phyloP scores from a whole-genome alignment of 2,888 invertebrate species.

The Ephialtes manifestator region DNA sequence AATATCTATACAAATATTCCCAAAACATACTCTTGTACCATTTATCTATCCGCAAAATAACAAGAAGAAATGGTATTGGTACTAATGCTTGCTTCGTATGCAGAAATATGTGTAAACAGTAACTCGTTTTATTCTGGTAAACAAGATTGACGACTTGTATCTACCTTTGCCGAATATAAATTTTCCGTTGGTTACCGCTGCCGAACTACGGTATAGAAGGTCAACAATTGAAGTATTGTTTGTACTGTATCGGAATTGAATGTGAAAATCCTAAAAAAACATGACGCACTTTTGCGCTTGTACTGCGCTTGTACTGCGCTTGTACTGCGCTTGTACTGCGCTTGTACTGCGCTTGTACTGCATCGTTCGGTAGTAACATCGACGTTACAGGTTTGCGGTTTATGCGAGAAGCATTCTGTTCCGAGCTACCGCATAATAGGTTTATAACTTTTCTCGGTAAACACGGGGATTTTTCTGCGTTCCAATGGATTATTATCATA shows the following conservation, averaged over 20 bases:
- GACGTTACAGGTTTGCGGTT: neutral
- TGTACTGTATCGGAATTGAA: neutral
- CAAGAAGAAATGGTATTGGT: neutral
- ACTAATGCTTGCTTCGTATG: neutral
- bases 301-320: no score
- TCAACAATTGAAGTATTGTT: neutral
- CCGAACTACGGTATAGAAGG: neutral
- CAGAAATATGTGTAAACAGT: neutral
- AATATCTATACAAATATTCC: neutral
- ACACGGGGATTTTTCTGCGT: neutral
- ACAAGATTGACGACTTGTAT: neutral
- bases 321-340: no score
- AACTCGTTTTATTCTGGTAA: neutral
- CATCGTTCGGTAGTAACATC: neutral
- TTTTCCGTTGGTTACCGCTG: neutral
- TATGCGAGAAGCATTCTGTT: neutral
- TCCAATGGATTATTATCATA: neutral
- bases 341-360: no score
- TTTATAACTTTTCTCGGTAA: no score
- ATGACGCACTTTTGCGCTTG: neutral
- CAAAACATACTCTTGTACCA: conserved; percentile 5
- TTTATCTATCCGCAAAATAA: conserved; percentile 6
- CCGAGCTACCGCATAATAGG: neutral
- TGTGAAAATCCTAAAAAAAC: neutral
- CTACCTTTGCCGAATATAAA: neutral